Evolutionary conservation across 2,797 vertebrate species (phyloP), one percentile per base, ranked within the genome.

Genomic region (Dermochelys coriacea): DNA sequence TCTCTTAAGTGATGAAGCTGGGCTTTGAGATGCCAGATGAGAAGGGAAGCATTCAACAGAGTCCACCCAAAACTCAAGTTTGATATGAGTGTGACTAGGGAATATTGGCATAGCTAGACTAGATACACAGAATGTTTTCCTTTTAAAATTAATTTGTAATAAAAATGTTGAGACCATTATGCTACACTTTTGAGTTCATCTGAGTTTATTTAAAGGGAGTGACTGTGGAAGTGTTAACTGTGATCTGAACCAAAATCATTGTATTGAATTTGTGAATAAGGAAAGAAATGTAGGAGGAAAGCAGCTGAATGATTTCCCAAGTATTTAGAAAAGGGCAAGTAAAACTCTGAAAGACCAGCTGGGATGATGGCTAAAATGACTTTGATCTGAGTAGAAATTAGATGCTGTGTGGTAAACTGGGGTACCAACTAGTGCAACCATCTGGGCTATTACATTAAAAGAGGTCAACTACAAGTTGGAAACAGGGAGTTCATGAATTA

Each of bases 381-480:
- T n/a, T 54, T 34, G 45, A 2, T 4, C 4, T 15, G 49, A 75
- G 47, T 0, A 80, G 18, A 68, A 68, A 68, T 68, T 37, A 68
- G 29, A 80, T 93, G 29, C 80, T 64, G 57, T 41, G 18, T 1
- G 8, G 34, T 2, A 55, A 88, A 18, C 19, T 31, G n/a, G 18
- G 34, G 4, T 5, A 79, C 1, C 59, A 54, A 50, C 31, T 47
- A 51, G 19, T 16, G 41, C 18, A 45, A 3, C 45, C 1, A 0
- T 11, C 45, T 9, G 37, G 57, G 6, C 4, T 34, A 5, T 1
- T 25, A 23, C 45, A 31, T 1, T 31, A 16, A 64, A 12, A 29
- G 45, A 3, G 49, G 9, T 0, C 55, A 79, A 71, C 19, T 57
- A 68, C 90, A 50, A 37, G 0, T 19, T 18, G 78, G 85, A 78